Base-by-base conservation (phyloP, 1,140 invertebrate species). In the Hesperophylax magnus region DNA sequence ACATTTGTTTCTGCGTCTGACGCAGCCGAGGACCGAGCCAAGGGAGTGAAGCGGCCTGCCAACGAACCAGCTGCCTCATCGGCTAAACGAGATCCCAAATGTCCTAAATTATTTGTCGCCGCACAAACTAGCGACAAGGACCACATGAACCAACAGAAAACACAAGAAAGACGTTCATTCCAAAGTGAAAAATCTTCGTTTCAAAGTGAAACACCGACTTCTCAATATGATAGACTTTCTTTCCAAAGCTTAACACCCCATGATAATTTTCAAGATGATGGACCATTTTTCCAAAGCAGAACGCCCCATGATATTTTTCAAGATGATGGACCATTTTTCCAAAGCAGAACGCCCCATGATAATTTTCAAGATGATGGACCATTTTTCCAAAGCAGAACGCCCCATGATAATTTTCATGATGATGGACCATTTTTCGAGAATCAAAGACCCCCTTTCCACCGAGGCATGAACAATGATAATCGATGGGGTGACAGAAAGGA, bases 1-100 rank as follows among this genome's bases (percentile, higher is more conserved):
- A 93, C 92, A 27, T 93, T 93, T 89, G 92, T 94, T 0, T 91
- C 91, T 31, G 93, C 92, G 4, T 93, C 92, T 17, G 90, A 91
- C 83, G 93, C 93, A 77, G 93, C 93, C n/a, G 91, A 91, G 85
- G 89, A 91, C 60, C 87, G 89, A 86, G 87, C 89, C 17, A 88
- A 87, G 85, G 89, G 89, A 15, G 84, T 86, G 3, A 90, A 89
- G 90, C 88, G 93, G 14, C 82, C 88, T 83, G 90, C 91, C 27
- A 87, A 91, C 24, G 88, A 91, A 11, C 71, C 53, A 74, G 17
- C 9, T 5, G 88, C 85, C 39, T 14, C 71, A 18, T 71, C 18
- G 14, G 27, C 11, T 11, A 39, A 39, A 39, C 39, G 39, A 47
- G 31, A 15, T 18, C n/a, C 39, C 15, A 69, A n/a, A 31, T 39